Evolutionary conservation across 1,140 invertebrate species (phyloP).

Genomic region (Diorhabda sublineata): DNA sequence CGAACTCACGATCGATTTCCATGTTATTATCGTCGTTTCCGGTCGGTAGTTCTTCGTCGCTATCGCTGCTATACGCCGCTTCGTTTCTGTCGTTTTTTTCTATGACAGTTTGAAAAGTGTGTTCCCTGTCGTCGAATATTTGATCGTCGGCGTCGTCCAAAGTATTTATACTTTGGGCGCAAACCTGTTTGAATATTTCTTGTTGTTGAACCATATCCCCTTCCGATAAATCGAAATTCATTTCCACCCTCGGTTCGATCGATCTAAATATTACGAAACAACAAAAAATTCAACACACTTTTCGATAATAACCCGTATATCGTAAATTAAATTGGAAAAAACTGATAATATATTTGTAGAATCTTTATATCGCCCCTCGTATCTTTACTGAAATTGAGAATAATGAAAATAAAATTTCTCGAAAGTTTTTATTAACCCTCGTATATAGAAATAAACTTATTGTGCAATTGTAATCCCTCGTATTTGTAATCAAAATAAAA

Average conservation of each 20-base stretch:
- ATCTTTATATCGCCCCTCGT: no score
- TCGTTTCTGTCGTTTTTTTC: constrained; percentile 47
- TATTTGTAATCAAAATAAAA: no score
- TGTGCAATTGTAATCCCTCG: no score
- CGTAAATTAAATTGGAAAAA: no score
- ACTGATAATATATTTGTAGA: no score
- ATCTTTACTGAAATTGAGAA: no score
- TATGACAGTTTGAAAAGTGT: constrained; percentile 51
- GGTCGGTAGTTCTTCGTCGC: constrained; percentile 39
- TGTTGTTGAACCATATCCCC: constrained; percentile 48
- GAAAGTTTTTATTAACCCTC: no score
- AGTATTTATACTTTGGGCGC: constrained; percentile 49
- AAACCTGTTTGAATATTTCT: constrained; percentile 56
- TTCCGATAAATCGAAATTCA: constrained; percentile 52
- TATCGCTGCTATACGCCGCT: constrained; percentile 33
- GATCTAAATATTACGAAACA: constrained; percentile 21
- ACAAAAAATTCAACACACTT: no score
- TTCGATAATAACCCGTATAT: no score
- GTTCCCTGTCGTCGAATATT: constrained; percentile 50
- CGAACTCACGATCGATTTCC: constrained; percentile 43
- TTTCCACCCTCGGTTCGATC: constrained; percentile 51
- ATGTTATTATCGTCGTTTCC: constrained; percentile 31
- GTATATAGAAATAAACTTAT: no score
- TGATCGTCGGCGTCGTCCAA: constrained; percentile 55
- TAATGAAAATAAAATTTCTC: no score